phyloP scores from a whole-genome alignment of 1,140 invertebrate genomes.

The Drosophila tani region DNA sequence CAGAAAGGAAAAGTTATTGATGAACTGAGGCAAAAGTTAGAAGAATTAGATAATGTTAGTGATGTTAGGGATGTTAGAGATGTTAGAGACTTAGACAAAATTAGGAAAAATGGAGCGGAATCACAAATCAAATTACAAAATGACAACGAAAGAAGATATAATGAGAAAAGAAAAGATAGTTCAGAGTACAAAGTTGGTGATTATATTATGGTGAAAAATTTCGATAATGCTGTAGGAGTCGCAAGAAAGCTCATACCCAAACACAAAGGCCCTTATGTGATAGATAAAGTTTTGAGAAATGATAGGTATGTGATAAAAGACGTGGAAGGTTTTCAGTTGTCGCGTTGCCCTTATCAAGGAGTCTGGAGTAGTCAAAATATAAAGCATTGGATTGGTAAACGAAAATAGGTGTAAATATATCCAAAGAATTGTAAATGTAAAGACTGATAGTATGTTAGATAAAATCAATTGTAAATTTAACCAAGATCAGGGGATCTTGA shows the following conservation, averaged over 20 bases:
- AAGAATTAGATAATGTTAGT: neutral
- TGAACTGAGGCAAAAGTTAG: conserved; percentile 4
- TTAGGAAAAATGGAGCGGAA: conserved; percentile 3
- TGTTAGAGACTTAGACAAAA: neutral
- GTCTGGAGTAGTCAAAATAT: too few species aligned
- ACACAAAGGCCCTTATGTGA: too few species aligned
- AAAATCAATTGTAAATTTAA: neutral
- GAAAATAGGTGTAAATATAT: too few species aligned
- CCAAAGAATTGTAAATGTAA: too few species aligned
- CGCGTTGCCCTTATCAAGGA: too few species aligned
- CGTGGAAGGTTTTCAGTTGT: neutral
- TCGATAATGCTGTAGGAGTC: too few species aligned
- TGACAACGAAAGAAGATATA: neutral
- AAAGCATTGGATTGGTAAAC: too few species aligned
- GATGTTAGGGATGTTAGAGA: conserved; percentile 1
- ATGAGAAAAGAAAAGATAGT: neutral
- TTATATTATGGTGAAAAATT: too few species aligned
- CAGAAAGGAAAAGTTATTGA: neutral
- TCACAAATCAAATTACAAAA: neutral
- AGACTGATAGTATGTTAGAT: too few species aligned
- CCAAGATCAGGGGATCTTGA: conserved; percentile 3
- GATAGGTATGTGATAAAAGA: neutral
- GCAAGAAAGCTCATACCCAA: too few species aligned
- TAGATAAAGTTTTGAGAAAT: too few species aligned
- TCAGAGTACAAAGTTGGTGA: too few species aligned